These are phyloP conservation scores for Melanotus villosus DNA, from an alignment of 2,888 invertebrate species.

Conservation along the genomic window DNA sequence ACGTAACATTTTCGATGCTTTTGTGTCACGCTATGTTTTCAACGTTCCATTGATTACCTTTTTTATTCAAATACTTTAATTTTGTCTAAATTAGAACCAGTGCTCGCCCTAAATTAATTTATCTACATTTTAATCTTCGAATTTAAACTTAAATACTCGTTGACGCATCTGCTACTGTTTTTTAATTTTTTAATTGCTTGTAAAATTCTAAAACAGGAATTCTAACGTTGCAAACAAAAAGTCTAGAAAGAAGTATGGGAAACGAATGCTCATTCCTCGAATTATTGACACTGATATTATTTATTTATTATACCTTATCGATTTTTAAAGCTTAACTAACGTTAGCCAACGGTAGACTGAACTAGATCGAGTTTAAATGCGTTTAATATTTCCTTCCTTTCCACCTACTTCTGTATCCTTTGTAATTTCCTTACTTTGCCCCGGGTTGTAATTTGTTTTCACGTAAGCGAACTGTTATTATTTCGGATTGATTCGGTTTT, in stretches of 20 bases:
- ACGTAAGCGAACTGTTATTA: not conserved
- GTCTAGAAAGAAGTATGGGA: not conserved
- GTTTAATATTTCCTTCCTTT: conserved; percentile 15
- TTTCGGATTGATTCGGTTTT: too few relatives aligned
- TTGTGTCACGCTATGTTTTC: not conserved
- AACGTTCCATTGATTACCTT: not conserved
- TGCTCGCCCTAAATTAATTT: too few relatives aligned
- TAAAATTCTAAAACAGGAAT: too few relatives aligned
- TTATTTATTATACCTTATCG: not conserved
- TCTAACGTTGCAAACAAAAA: too few relatives aligned
- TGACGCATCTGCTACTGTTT: too few relatives aligned
- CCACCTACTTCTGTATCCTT: conserved; percentile 13
- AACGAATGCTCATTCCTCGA: not conserved
- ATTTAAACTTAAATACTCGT: too few relatives aligned
- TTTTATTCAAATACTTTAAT: not conserved
- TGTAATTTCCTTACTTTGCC: not conserved
- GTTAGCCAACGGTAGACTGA: conserved; percentile 21
- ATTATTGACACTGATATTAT: not conserved
- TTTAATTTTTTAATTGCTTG: too few relatives aligned
- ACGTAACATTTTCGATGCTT: not conserved
- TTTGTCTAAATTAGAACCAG: not conserved
- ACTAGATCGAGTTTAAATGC: conserved; percentile 1
- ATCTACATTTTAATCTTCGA: too few relatives aligned
- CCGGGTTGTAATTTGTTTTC: not conserved
- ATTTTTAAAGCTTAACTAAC: not conserved